Evolutionary conservation across 2,888 invertebrate genomes (phyloP).

Genomic region (Pilophorus perplexus): DNA sequence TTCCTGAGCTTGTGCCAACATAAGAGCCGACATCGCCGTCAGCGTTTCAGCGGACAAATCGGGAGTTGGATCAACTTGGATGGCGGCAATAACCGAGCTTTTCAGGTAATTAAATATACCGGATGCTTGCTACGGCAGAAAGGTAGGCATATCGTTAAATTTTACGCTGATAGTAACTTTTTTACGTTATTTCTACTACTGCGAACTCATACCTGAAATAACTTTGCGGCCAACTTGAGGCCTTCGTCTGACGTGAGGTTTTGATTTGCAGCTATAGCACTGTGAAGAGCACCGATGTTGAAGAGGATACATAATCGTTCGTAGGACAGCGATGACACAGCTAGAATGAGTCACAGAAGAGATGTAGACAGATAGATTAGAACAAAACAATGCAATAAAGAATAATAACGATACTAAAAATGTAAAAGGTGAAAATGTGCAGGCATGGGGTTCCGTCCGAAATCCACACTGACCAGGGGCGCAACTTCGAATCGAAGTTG

Average conservation of each 20-base stretch:
- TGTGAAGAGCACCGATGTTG: conserved; percentile 93
- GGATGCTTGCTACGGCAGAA: conserved; percentile 68
- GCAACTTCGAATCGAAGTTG: too few species aligned
- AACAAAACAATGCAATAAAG: conserved; percentile 9
- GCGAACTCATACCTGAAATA: conserved; percentile 68
- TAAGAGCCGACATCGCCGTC: conserved; percentile 77
- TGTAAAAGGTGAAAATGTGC: too few species aligned
- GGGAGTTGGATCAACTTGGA: conserved; percentile 93
- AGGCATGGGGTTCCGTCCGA: too few species aligned
- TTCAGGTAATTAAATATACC: conserved; percentile 87
- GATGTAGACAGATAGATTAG: too few species aligned
- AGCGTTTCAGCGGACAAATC: conserved; percentile 92
- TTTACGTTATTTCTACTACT: background rate
- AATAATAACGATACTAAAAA: too few species aligned
- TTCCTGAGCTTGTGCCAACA: conserved; percentile 98
- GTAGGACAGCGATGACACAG: conserved; percentile 82
- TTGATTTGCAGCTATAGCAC: conserved; percentile 80
- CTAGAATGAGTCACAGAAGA: conserved; percentile 56
- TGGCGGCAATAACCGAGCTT: conserved; percentile 71
- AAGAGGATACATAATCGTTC: conserved; percentile 94
- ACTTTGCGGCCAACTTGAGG: conserved; percentile 85
- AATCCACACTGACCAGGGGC: too few species aligned
- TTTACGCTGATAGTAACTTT: too few species aligned
- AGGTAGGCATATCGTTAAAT: too few species aligned
- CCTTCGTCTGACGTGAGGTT: conserved; percentile 88